Evolutionary conservation across 2,797 vertebrate species (phyloP), one percentile per base, ranked within the genome.

Genomic region (Oreochromis mossambicus): DNA sequence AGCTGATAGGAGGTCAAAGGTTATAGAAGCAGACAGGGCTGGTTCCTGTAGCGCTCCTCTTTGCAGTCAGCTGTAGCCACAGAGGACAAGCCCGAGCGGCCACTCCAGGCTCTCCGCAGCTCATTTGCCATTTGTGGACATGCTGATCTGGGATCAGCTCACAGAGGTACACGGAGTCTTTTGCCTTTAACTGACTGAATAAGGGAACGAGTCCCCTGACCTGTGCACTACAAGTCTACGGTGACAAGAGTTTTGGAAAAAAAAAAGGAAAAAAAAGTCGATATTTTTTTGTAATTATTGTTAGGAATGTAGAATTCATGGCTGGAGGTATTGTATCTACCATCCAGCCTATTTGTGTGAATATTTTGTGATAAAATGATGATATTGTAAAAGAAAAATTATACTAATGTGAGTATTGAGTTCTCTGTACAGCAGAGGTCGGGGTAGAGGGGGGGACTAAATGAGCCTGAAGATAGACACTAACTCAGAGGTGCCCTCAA

Each of bases 281-380:
- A 73, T 90, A 89, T 94, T 92, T 92, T 93, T 96, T 94, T 92
- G 89, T 92, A 91, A 92, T 94, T 93, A 80, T 85, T 91, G 88
- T 94, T 95, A 91, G 93, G 92, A 95, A 95, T 93, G 90, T 96
- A 95, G 93, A 93, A 87, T 86, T 92, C 86, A 86, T 86, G 88
- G 81, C 88, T 92, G 86, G 89, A 90, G 89, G 87, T 90, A 86
- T 89, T 90, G 80, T 90, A 91, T 83, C 80, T 86, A 82, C 86
- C 77, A 15, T 93, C 87, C 88, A 68, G 90, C 91, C 88, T 87
- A 63, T 91, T 90, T 94, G 89, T 95, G 94, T 94, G 92, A 94
- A 93, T 95, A 95, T 95, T 95, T 96, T 96, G 92, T 95, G 92
- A 94, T 95, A 94, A 94, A 85, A 83, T 78, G 75, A 94, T 90